Base-by-base conservation (phyloP, 2,888 invertebrate genomes). In the Chloroclystis v-ata region DNA sequence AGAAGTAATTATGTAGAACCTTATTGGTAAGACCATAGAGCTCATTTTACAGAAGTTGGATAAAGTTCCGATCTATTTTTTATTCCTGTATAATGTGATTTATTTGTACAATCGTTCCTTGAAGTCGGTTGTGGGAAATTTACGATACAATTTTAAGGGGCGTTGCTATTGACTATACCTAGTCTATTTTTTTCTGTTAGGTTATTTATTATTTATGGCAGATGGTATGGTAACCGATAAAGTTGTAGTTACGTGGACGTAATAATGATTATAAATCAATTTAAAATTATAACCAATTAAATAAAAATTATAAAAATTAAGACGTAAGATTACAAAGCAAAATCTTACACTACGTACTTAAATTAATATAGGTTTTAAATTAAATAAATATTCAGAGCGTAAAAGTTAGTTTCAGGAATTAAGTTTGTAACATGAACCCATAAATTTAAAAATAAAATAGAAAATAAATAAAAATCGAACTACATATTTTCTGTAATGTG, bases 101-200 rank as follows among this genome's bases (percentile, higher is more conserved):
- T 85, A 86, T 84, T 82, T 78, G 74, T 73, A 82, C 83, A 81
- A 82, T 80, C 67, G 71, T 64, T 68, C 64, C 66, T 62, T 60
- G 57, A 65, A 60, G 62, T 61, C 62, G 65, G 57, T 76, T 82
- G 82, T 85, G 86, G 83, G 85, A 86, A 83, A 83, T 86, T 84
- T 85, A 85, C 78, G 84, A 80, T 60, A 67, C 66, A 61, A 68
- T 72, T 65, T 63, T 63, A 62, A 82, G 75, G 82, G 82, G 81
- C 78, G 76, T 76, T 71, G 38, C 38, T 56, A 56, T 58, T 56
- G 52, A 57, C 52, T 61, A 57, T 69, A n/a, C n/a, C n/a, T 67
- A 74, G 74, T 76, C 74, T 75, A 67, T 65, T 65, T 37, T 33
- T 35, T 71, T 73, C 73, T 72, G 67, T 69, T 60, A n/a, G 14